Evolutionary conservation across 2,113 vertebrate genomes (phyloP), one percentile per base, ranked within the genome.

Genomic region (Chionis minor): DNA sequence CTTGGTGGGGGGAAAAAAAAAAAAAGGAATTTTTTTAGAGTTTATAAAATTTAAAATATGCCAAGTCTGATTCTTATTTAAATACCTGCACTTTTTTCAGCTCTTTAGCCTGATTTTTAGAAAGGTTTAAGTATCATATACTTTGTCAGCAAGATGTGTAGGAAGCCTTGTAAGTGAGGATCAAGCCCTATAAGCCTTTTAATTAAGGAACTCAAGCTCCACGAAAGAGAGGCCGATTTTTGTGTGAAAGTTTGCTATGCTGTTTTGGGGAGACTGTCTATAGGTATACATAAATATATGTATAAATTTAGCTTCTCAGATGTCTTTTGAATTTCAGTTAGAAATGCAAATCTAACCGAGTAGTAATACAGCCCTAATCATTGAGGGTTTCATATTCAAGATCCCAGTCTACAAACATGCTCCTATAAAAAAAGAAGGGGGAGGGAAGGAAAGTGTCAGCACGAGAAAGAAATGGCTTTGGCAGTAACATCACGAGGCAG

Each of bases 361-460:
- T 13, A 70, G 5, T 61, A 52, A 65, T 18, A 35, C 2, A 45
- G 33, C 7, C 15, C 19, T 86, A 38, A 47, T 32, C 27, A 52
- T 0, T 59, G n/a, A 72, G 23, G 10, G 2, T 7, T 69, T 81
- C 32, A 33, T 28, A 27, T 69, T 81, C 59, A 61, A n/a, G 10
- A 85, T 22, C 24, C 14, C 12, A 59, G 24, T 20, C 65, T 73
- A 81, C 28, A 85, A 33, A 35, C 10, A 55, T 78, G 13, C 14
- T 45, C 3, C 13, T 20, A 15, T 19, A 19, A 71, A 80, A n/a
- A 71, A 17, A 24, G 1, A 6, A 5, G 2, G 6, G 7, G 1
- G 17, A 8, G 27, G 6, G 5, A 32, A 55, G 6, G 6, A n/a
- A 55, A 59, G 1, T 5, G n/a, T 49, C 18, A 30, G 14, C 22